Conservation (phyloP, 2,113 vertebrate genomes). For the Thinocorus orbignyianus region DNA sequence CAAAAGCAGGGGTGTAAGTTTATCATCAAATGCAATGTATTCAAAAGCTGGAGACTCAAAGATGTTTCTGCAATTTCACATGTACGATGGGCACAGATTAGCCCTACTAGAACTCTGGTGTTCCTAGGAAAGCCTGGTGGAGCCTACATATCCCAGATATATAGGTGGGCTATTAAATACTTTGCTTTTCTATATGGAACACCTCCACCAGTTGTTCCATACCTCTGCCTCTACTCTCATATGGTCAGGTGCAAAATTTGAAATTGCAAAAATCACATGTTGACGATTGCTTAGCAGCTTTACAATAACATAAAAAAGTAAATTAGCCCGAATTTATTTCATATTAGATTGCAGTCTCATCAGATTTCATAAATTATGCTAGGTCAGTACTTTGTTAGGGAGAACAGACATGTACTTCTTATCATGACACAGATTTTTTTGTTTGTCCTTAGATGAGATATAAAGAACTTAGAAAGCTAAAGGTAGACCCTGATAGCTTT, state of each 20-base stretch:
- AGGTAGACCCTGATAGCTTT: neutral
- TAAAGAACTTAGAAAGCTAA: neutral
- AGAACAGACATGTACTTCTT: neutral
- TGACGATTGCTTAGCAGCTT: neutral
- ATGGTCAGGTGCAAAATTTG: neutral
- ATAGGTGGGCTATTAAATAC: neutral
- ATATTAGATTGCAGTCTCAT: neutral
- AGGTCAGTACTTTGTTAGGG: neutral
- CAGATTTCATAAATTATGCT: neutral
- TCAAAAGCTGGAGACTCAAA: neutral
- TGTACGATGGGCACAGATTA: neutral
- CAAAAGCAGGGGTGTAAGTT: constrained; percentile 1
- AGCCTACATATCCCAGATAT: neutral
- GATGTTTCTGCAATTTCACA: neutral
- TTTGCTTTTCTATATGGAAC: neutral
- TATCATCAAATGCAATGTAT: neutral
- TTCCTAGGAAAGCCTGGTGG: neutral
- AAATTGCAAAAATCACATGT: neutral
- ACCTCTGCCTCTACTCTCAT: neutral
- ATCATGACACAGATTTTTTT: neutral
- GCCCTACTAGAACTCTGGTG: neutral
- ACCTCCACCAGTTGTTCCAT: neutral
- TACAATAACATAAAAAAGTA: neutral
- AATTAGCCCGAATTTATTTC: neutral
- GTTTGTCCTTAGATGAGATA: neutral